Base-by-base conservation (phyloP, 1,140 invertebrate species). In the Zaprionus tsacasi region DNA sequence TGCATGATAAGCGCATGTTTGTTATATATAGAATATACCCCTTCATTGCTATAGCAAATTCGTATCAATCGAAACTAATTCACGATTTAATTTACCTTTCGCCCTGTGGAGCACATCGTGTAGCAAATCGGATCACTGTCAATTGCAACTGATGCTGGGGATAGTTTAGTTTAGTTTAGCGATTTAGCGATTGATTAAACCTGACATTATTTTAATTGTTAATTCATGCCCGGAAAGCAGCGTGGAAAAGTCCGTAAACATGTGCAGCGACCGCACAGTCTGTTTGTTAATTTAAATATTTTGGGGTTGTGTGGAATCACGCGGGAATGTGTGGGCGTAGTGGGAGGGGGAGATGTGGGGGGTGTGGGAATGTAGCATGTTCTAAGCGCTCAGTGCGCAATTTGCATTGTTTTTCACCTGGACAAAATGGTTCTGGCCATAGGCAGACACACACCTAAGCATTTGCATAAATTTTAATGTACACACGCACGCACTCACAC, bases 401-500 rank as follows among this genome's bases (percentile, higher is more conserved):
- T 59, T 64, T 71, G 67, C 73, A 70, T 70, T 76, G 68, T 76
- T 73, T 68, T 69, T 61, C 68, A 64, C 55, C 60, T 70, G 59
- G 68, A 64, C 67, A 58, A 70, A 63, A 27, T 43, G n/a, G 57
- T n/a, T 11, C 30, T 33, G 55, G 38, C 33, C 61, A 67, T 45
- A 43, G 40, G n/a, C 60, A 21, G 21, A 7, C 10, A 63, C 10
- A 63, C 33, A 67, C 56, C 66, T 56, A 13, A 48, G 30, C 57
- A 73, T 69, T 69, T 69, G 65, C 70, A 69, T 73, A 73, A 61
- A 73, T 73, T 73, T 73, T 73, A 73, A 73, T 73, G 70, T 61
- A 27, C 56, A 68, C 38, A 38, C 58, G 45, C 15, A 61, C 57
- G 60, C 36, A 17, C 36, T 10, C 3, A 27, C 36, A 38, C 48